Conservation (phyloP, 1,140 invertebrate genomes). For the Mamestra configurata region DNA sequence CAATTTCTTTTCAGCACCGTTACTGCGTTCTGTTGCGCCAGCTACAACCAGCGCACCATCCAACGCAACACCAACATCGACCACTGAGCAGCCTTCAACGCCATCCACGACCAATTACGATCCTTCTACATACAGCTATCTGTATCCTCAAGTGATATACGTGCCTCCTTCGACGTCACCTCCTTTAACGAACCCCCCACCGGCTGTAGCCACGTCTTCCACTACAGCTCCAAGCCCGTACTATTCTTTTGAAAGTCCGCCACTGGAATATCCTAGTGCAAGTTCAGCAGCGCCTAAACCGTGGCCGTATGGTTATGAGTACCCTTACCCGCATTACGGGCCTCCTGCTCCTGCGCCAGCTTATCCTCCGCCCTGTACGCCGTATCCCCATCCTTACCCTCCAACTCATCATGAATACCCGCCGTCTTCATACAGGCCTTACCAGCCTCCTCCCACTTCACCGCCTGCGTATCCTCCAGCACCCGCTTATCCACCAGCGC, state of each 20-base stretch:
- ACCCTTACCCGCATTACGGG: slow-evolving; percentile 54
- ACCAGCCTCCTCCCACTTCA: slow-evolving; percentile 7
- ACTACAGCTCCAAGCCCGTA: slow-evolving; percentile 43
- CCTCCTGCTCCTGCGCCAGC: slow-evolving; percentile 35
- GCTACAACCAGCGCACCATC: slow-evolving; percentile 25
- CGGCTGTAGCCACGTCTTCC: slow-evolving; percentile 48
- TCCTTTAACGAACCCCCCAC: slow-evolving; percentile 49
- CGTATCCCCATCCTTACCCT: slow-evolving; percentile 46
- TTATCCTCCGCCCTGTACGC: slow-evolving; percentile 13
- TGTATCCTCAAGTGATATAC: slow-evolving; percentile 65
- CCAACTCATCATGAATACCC: background rate
- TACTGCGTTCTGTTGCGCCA: slow-evolving; percentile 47
- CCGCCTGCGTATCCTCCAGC: slow-evolving; percentile 10
- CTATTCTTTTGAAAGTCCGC: slow-evolving; percentile 44
- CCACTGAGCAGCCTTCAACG: slow-evolving; percentile 37
- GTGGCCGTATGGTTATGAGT: slow-evolving; percentile 60
- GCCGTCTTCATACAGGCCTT: background rate
- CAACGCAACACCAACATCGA: slow-evolving; percentile 37
- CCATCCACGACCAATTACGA: slow-evolving; percentile 58
- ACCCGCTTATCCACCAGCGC: slow-evolving; percentile 1
- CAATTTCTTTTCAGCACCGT: slow-evolving; percentile 54
- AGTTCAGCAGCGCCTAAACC: slow-evolving; percentile 34
- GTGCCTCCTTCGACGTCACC: slow-evolving; percentile 54
- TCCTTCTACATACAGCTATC: slow-evolving; percentile 58
- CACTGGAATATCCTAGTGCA: slow-evolving; percentile 51